Conservation (phyloP, 1,140 invertebrate genomes). For the Pseudobourletiella spinata region DNA sequence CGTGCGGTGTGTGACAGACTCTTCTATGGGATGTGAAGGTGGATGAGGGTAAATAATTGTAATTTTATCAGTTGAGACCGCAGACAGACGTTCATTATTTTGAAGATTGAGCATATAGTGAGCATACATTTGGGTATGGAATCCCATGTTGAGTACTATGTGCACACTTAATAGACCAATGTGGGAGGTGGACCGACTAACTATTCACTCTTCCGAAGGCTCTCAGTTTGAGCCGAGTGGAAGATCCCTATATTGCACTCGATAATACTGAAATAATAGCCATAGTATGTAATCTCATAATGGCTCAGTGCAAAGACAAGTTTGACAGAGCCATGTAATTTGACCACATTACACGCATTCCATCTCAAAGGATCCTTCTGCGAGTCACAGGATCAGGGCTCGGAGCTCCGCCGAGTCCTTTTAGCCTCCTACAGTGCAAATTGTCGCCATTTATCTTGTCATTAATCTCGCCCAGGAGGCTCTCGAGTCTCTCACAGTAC, state of each 20-base stretch:
- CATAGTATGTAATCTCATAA: not conserved
- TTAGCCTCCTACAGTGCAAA: slow-evolving; percentile 22
- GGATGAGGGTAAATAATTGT: too few relatives aligned
- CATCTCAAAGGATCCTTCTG: not conserved
- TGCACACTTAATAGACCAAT: too few relatives aligned
- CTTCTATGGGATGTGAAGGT: too few relatives aligned
- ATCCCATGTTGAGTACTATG: too few relatives aligned
- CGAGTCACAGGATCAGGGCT: not conserved
- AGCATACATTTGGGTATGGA: too few relatives aligned
- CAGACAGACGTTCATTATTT: too few relatives aligned
- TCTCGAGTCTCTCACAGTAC: not conserved
- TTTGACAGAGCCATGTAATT: not conserved
- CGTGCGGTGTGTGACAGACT: too few relatives aligned
- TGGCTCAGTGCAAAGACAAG: not conserved
- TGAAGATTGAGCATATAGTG: too few relatives aligned
- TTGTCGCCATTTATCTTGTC: slow-evolving; percentile 19
- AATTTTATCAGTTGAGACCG: too few relatives aligned
- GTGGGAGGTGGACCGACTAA: too few relatives aligned
- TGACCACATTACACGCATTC: not conserved
- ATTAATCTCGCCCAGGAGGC: slow-evolving; percentile 9
- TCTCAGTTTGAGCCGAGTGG: not conserved
- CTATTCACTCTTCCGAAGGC: too few relatives aligned
- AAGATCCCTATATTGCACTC: not conserved
- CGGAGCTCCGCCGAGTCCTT: too few relatives aligned
- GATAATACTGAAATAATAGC: not conserved